These are phyloP conservation scores for Platygyra sinensis DNA, from an alignment of 64 coral and sea anemone species.

Conservation along the genomic window DNA sequence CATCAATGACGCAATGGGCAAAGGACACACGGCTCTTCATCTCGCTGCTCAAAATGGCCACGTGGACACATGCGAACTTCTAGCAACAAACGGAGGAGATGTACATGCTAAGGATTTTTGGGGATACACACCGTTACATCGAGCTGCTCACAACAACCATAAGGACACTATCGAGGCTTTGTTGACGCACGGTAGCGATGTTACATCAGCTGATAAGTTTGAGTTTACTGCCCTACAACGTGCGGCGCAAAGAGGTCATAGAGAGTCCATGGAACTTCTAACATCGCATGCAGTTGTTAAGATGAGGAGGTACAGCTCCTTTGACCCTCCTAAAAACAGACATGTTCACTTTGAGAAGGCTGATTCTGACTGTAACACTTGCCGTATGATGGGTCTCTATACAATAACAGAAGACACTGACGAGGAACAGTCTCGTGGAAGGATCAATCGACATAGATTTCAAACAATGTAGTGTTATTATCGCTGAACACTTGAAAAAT, in stretches of 20 bases:
- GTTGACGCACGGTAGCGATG: slow-evolving; percentile 44
- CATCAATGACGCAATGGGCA: slow-evolving; percentile 43
- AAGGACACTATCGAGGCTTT: slow-evolving; percentile 55
- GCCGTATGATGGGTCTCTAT: slow-evolving; percentile 69
- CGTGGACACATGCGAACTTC: slow-evolving; percentile 43
- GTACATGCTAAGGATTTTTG: slow-evolving; percentile 48
- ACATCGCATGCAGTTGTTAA: slow-evolving; percentile 32
- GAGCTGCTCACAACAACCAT: slow-evolving; percentile 85
- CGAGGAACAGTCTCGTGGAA: not conserved
- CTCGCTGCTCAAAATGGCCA: slow-evolving; percentile 87
- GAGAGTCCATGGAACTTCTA: slow-evolving; percentile 64
- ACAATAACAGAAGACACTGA: not conserved
- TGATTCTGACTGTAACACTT: slow-evolving; percentile 54
- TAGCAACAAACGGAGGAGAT: slow-evolving; percentile 58
- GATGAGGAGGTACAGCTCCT: slow-evolving; percentile 23
- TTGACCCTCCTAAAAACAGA: not conserved
- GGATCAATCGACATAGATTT: slow-evolving; percentile 24
- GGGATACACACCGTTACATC: slow-evolving; percentile 71
- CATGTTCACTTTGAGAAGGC: slow-evolving; percentile 40
- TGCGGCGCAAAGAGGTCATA: slow-evolving; percentile 66
- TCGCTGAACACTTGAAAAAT: not conserved
- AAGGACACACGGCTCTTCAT: slow-evolving; percentile 66
- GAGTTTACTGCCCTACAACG: slow-evolving; percentile 74
- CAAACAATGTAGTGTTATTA: slow-evolving; percentile 2
- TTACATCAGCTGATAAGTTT: slow-evolving; percentile 59